A percentile compares a stretch with the other conserved stretches of the same genome.
phyloP scores from a whole-genome alignment of 1,140 invertebrate genomes.

The Leptoteleia sp. region DNA sequence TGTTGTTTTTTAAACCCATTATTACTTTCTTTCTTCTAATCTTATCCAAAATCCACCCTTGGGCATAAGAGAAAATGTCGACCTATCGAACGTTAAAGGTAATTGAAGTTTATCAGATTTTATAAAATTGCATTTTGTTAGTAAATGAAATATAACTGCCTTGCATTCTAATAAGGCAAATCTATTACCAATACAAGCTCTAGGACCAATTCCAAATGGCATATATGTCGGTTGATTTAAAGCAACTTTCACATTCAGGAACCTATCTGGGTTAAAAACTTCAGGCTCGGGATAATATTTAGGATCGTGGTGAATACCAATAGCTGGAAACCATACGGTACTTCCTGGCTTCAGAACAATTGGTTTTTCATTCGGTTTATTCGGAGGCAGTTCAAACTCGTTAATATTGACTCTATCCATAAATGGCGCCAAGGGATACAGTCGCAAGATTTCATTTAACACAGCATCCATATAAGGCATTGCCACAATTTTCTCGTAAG shows the following conservation, averaged over 20 bases:
- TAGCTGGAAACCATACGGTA: constrained; percentile 23
- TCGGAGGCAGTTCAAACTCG: constrained; percentile 63
- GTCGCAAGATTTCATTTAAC: constrained; percentile 54
- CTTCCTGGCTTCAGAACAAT: constrained; percentile 25
- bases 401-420: constrained; percentile 79
- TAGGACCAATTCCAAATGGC: constrained; percentile 63
- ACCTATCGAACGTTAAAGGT: too few species aligned
- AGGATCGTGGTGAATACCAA: constrained; percentile 34
- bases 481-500: constrained; percentile 49
- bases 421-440: constrained; percentile 73
- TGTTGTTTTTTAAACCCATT: too few species aligned
- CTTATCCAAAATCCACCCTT: too few species aligned
- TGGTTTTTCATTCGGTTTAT: constrained; percentile 38
- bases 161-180: constrained; percentile 46
- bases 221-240: constrained; percentile 54
- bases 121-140: too few species aligned
- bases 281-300: constrained; percentile 36
- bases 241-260: constrained; percentile 28
- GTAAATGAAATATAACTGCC: neutral
- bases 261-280: constrained; percentile 37
- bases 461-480: constrained; percentile 63
- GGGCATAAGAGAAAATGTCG: too few species aligned
- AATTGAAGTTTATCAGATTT: too few species aligned
- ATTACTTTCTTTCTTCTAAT: too few species aligned
- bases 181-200: constrained; percentile 58